These are phyloP conservation scores for Otolemur garnettii DNA, from an alignment of 2,113 vertebrate species.

Conservation along the genomic window DNA sequence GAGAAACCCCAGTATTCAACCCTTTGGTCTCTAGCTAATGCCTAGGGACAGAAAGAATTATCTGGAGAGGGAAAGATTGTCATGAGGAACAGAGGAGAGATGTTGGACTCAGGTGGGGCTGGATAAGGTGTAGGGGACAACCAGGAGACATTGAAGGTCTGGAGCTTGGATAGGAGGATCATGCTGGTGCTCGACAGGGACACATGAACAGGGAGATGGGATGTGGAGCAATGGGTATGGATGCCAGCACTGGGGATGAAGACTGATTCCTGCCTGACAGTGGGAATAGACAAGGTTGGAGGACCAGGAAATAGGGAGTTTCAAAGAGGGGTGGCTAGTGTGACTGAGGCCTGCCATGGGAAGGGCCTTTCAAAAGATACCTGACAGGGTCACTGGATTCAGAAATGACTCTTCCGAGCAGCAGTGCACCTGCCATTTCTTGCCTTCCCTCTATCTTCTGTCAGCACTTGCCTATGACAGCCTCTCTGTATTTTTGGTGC, in stretches of 20 bases:
- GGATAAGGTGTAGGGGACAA: too few relatives aligned
- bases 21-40: not conserved
- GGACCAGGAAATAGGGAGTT: not conserved
- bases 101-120: not conserved
- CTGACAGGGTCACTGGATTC: not conserved
- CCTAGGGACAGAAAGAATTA: not conserved
- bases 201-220: not conserved
- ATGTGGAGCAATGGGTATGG: fast-evolving
- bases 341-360: not conserved
- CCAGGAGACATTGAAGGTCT: not conserved
- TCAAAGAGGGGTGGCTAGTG: not conserved
- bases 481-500: not conserved
- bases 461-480: not conserved
- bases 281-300: not conserved
- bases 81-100: not conserved
- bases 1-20: not conserved
- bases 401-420: not conserved
- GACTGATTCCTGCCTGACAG: not conserved
- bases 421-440: not conserved
- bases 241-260: not conserved
- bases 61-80: not conserved
- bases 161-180: not conserved
- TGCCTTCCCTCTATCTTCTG: not conserved
- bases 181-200: not conserved
- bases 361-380: not conserved